These are phyloP conservation scores for Periophthalmodon schlosseri DNA, from an alignment of 2,113 vertebrate genomes.

Conservation along the genomic window DNA sequence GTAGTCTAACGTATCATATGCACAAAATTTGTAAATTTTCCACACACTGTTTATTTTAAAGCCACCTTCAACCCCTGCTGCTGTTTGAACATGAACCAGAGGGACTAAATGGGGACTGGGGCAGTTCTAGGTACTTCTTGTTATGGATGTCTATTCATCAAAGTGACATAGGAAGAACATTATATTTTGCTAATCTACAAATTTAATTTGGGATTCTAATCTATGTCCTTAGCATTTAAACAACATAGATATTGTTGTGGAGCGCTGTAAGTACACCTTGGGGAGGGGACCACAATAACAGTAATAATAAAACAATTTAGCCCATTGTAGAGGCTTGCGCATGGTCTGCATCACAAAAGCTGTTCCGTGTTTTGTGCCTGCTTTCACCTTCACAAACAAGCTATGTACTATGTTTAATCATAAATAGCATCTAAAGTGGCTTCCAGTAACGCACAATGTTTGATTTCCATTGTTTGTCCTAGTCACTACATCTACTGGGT, in stretches of 20 bases:
- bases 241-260: constrained; percentile 17
- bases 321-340: constrained; percentile 60
- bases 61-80: no score
- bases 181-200: no score
- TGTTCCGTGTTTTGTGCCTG: constrained; percentile 78
- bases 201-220: constrained; percentile 15
- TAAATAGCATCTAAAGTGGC: constrained; percentile 75
- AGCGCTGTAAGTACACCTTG: constrained; percentile 46
- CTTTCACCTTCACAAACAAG: constrained; percentile 57
- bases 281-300: constrained; percentile 62
- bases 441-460: constrained; percentile 72
- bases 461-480: constrained; percentile 77
- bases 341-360: constrained; percentile 68
- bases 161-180: no score
- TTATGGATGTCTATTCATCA: no score
- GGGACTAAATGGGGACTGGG: no score
- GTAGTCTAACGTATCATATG: no score
- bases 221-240: constrained; percentile 14
- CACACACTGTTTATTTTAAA: no score
- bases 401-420: constrained; percentile 69
- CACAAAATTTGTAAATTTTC: no score
- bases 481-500: constrained; percentile 50
- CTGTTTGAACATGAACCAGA: no score
- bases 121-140: no score
- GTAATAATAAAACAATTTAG: constrained; percentile 55